Percentiles rank a stretch among this genome's conserved stretches.
phyloP scores from a whole-genome alignment of 1,140 invertebrate species.

The Aphis craccivora region DNA sequence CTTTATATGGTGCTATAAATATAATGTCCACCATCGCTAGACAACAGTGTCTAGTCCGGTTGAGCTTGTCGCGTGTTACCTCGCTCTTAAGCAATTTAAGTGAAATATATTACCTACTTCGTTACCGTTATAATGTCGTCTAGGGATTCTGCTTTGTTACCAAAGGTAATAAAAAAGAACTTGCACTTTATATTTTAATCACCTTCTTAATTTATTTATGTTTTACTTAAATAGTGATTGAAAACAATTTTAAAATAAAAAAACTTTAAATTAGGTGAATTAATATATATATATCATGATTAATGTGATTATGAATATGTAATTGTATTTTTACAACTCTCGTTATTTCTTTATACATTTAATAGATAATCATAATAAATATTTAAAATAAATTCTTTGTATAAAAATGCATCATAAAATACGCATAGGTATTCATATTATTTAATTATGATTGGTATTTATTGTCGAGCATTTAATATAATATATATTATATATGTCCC shows the following conservation, averaged over 20 bases:
- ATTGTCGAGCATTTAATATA: too few species aligned
- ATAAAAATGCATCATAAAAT: too few species aligned
- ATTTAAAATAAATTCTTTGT: too few species aligned
- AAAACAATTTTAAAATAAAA: not conserved
- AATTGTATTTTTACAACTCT: too few species aligned
- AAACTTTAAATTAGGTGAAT: too few species aligned
- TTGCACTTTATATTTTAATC: not conserved
- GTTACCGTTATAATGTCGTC: not conserved
- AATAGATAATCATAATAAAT: too few species aligned
- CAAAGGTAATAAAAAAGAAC: not conserved
- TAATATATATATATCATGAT: too few species aligned
- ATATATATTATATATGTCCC: too few species aligned
- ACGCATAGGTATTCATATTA: too few species aligned
- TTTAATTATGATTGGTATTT: too few species aligned
- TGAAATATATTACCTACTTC: not conserved
- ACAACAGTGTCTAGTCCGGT: not conserved
- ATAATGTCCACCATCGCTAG: not conserved
- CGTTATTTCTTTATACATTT: too few species aligned
- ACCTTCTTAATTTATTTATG: not conserved
- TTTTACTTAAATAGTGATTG: not conserved
- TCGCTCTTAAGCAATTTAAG: not conserved
- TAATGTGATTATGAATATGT: too few species aligned
- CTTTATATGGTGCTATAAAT: constrained; percentile 31
- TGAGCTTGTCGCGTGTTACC: not conserved
- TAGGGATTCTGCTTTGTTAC: not conserved